Evolutionary conservation across 2,888 invertebrate species (phyloP).

Genomic region (Polietes domitor): DNA sequence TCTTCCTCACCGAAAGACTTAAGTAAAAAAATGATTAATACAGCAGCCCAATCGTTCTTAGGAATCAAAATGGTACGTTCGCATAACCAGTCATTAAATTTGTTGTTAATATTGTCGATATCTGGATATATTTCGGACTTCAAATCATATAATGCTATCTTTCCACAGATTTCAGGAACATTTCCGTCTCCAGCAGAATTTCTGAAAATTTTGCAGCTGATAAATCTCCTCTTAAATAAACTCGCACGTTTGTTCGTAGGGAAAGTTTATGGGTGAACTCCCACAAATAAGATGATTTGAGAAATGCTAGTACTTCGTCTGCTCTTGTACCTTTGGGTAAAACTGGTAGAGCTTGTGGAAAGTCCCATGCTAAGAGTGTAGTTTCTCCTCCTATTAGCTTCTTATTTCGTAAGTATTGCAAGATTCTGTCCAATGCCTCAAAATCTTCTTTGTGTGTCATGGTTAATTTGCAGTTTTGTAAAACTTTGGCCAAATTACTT

Average conservation of each 20-base stretch:
- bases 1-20: neutral
- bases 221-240: constrained; percentile 20
- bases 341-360: constrained; percentile 38
- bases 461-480: constrained; percentile 43
- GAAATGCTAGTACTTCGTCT: constrained; percentile 12
- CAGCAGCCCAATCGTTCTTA: constrained; percentile 30
- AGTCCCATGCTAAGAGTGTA: constrained; percentile 53
- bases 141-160: too few relatives aligned
- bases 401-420: constrained; percentile 51
- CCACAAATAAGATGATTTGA: constrained; percentile 6
- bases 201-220: constrained; percentile 40
- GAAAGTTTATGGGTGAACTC: neutral
- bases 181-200: constrained; percentile 51
- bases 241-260: neutral
- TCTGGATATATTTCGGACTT: too few relatives aligned
- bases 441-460: constrained; percentile 38
- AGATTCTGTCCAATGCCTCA: constrained; percentile 53
- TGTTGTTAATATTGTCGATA: constrained; percentile 5
- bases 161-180: constrained; percentile 56
- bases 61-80: constrained; percentile 47
- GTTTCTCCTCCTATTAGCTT: constrained; percentile 50
- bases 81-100: constrained; percentile 40
- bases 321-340: constrained; percentile 19
- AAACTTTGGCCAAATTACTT: constrained; percentile 14
- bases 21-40: neutral